Evolutionary conservation across 2,113 vertebrate species (phyloP), one percentile per base, ranked within the genome.

Genomic region (Passer domesticus): DNA sequence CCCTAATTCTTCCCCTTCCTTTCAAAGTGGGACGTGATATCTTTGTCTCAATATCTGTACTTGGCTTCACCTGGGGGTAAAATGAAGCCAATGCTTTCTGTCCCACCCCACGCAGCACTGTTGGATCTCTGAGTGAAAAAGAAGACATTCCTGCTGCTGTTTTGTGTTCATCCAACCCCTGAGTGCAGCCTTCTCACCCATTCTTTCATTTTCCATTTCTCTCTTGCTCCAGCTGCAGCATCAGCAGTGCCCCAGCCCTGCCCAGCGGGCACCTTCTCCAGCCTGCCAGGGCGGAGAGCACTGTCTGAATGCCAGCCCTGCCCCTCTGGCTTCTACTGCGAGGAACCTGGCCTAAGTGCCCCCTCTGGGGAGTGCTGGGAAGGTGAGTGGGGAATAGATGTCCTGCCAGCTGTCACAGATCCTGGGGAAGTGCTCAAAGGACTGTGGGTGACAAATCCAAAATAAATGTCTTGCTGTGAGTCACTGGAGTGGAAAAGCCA

Each of bases 201-300:
- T 49, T 20, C n/a, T 60, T 56, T 6, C 50, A 6, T 10, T 49
- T 23, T 4, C 15, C 4, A 2, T 74, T 30, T 76, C 19, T 20
- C 4, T 53, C 20, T 47, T 25, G 11, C 41, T 58, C 44, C 95
- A 99, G 99, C 90, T 56, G 96, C 98, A 87, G 98, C 98, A 8
- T 98, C 98, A 47, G 95, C 73, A 63, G 94, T 80, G 15, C 99
- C 99, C 19, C 95, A 76, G 25, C 95, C 92, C 9, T 99, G 99
- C 95, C 99, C 99, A 25, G 89, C 95, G 2, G 99, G 99, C 35
- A 98, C 98, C 35, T 99, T 98, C 95, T 99, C 99, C 35, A 83
- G 96, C 77, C 90, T 97, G 16, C 81, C 85, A 14, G 98, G 98
- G 58, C 97, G 98, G 62, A 97, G 92, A 20, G 83, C 13, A 1